Percentiles rank a stretch among this genome's conserved stretches.
Evolutionary conservation across 2,888 invertebrate genomes (phyloP).

Genomic region (Bugulina stolonifera): DNA sequence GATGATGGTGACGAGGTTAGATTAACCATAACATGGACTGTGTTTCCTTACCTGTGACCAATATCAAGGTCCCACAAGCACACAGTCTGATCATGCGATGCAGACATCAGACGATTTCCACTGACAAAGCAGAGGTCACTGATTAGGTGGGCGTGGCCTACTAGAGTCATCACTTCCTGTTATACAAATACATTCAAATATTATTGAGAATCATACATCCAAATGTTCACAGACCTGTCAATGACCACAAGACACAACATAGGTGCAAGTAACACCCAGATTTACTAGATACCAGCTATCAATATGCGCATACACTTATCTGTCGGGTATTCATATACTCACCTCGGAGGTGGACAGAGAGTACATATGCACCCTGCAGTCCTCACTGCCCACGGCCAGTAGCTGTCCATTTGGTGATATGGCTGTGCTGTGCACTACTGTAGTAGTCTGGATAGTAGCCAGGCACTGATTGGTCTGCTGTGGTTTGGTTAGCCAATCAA

Average conservation of each 20-base stretch:
- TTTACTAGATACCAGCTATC: too few species aligned
- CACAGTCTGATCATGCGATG: conserved; percentile 43
- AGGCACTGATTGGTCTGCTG: background rate
- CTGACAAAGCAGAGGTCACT: conserved; percentile 49
- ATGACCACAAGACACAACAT: too few species aligned
- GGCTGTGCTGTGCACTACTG: conserved; percentile 39
- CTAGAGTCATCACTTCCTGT: conserved; percentile 41
- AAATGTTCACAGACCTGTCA: too few species aligned
- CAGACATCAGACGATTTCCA: conserved; percentile 40
- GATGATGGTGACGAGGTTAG: too few species aligned
- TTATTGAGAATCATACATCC: too few species aligned
- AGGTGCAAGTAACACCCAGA: too few species aligned
- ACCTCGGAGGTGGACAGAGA: conserved; percentile 43
- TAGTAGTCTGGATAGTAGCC: conserved; percentile 16
- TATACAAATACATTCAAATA: too few species aligned
- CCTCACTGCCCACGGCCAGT: conserved; percentile 44
- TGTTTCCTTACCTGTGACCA: conserved; percentile 51
- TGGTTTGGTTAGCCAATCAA: conserved; percentile 21
- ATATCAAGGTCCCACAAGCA: conserved; percentile 46
- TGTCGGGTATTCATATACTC: too few species aligned
- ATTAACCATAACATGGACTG: too few species aligned
- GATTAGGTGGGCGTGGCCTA: conserved; percentile 45
- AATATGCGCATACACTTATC: too few species aligned
- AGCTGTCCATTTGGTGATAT: conserved; percentile 39
- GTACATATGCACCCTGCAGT: conserved; percentile 44